Base-by-base conservation (phyloP, 2,888 invertebrate species). In the Leucozona laternaria region DNA sequence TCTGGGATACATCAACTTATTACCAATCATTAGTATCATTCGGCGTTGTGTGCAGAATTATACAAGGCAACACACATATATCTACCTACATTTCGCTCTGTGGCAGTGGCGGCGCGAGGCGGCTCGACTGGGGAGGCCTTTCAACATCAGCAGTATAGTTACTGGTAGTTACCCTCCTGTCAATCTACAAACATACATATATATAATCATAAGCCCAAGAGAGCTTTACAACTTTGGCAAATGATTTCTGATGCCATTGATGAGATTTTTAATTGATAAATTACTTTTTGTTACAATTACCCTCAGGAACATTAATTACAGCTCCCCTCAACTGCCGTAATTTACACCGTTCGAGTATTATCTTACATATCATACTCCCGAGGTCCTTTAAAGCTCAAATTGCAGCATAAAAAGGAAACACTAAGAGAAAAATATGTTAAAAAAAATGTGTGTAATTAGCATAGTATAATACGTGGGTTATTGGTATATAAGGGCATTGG, bases 241-340 rank as follows among this genome's bases (percentile, higher is more conserved):
- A 71, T 81, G 81, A 78, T 81, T 86, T 73, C 43, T 70, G 78
- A 73, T 58, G 70, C 73, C 72, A 73, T 86, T 81, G 85, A 86
- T 86, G 85, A 73, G 81, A 70, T 86, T 86, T 86, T 86, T 86
- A 86, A 86, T 86, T 86, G 85, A 86, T 81, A 86, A 81, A 86
- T 86, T 81, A 86, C 81, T 86, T 81, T 86, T 86, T 81, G 81
- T 86, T 78, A 73, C 81, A 76, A 80, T 81, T 80, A 86, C 80
- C 85, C 85, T 62, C 68, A 62, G 77, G 85, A 68, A 73, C 80
- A 85, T 85, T 77, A 85, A 80, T 85, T 85, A 77, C 80, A 85
- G 57, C 84, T 76, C 71, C 43, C 25, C 17, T 66, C 76, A 53
- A 48, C 77, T 81, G 77, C 62, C 62, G 81, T 81, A 73, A 81